These are phyloP conservation scores for Austrolebias charrua DNA, from an alignment of 2,797 vertebrate species.

Conservation along the genomic window DNA sequence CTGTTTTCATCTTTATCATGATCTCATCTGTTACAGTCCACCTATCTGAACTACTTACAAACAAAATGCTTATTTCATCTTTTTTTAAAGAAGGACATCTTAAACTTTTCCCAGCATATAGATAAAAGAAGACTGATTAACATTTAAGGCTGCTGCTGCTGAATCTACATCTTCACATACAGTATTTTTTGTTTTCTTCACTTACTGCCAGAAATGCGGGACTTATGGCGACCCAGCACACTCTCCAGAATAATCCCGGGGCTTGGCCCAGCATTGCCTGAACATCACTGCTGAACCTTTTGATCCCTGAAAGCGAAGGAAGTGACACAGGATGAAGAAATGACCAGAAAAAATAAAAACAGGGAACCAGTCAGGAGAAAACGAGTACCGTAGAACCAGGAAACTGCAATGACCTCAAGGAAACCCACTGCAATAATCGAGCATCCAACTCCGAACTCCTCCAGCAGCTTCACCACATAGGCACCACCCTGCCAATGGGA, in stretches of 20 bases:
- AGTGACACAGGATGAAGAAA: not conserved
- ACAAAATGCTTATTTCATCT: constrained; percentile 11
- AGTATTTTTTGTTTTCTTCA: constrained; percentile 22
- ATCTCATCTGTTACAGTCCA: not conserved
- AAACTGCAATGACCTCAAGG: constrained; percentile 90
- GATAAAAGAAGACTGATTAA: not conserved
- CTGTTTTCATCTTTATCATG: constrained; percentile 7
- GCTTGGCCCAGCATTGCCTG: constrained; percentile 88
- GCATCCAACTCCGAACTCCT: constrained; percentile 90
- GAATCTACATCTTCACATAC: not conserved
- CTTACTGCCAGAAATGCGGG: constrained; percentile 89
- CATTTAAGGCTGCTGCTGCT: constrained; percentile 2
- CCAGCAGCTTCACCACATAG: constrained; percentile 91
- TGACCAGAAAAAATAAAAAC: not conserved
- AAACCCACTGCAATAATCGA: constrained; percentile 91
- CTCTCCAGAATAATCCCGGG: constrained; percentile 90
- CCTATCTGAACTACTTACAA: constrained; percentile 20
- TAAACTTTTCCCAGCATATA: constrained; percentile 1
- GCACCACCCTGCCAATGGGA: constrained; percentile 83
- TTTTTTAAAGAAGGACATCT: not conserved
- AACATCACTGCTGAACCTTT: constrained; percentile 87
- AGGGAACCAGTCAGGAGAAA: not conserved
- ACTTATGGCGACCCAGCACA: constrained; percentile 92
- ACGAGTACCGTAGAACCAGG: constrained; percentile 91
- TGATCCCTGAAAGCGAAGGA: constrained; percentile 80